phyloP scores from a whole-genome alignment of 1,140 invertebrate genomes.

The Diorhabda sublineata region DNA sequence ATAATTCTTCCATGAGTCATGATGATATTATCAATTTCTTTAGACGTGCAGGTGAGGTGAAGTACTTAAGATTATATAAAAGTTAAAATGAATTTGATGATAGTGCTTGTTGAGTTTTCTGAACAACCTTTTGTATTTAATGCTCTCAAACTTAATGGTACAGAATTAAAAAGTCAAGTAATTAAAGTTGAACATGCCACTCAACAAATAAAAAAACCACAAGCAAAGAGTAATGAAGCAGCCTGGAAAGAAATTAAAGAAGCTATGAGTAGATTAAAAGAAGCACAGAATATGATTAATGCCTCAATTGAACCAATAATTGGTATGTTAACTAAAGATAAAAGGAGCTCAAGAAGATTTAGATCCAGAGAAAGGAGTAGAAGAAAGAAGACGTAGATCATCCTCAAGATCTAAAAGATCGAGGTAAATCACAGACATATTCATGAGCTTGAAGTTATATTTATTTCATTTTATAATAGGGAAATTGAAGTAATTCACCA shows the following conservation, averaged over 20 bases:
- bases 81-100: constrained; percentile 64
- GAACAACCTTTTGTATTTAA: constrained; percentile 78
- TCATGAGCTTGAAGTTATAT: no score
- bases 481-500: no score
- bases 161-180: constrained; percentile 60
- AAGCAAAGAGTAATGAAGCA: constrained; percentile 90
- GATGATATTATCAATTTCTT: constrained; percentile 84
- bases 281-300: constrained; percentile 90
- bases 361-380: constrained; percentile 55
- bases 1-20: constrained; percentile 62
- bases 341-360: constrained; percentile 56
- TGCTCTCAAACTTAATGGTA: constrained; percentile 84
- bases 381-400: constrained; percentile 54
- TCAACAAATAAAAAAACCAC: constrained; percentile 86
- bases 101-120: constrained; percentile 86
- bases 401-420: constrained; percentile 46
- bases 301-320: constrained; percentile 89
- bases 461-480: no score
- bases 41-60: constrained; percentile 83
- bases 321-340: constrained; percentile 78
- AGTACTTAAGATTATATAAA: constrained; percentile 89
- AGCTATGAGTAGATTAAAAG: constrained; percentile 89
- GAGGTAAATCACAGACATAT: not conserved
- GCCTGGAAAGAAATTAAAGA: constrained; percentile 94
- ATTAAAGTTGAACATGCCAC: constrained; percentile 82